Conservation (phyloP, 2,113 vertebrate genomes). For the human region GRCh38 chr13:112357001-112357500, state of each 20-base stretch:
- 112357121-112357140: background rate
- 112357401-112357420: background rate
- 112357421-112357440: fast-evolving
- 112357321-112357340: background rate
- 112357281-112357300: background rate
- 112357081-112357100: background rate
- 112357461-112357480: conserved; percentile 26
- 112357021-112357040: background rate
- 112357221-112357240: background rate
- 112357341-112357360: background rate
- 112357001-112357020: background rate
- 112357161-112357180: fast-evolving
- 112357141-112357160: fast-evolving
- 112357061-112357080: background rate
- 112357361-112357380: conserved; percentile 8
- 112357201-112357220: background rate
- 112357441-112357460: conserved; percentile 20
- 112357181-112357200: background rate
- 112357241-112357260: background rate
- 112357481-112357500: fast-evolving
- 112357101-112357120: background rate
- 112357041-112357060: background rate
- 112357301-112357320: background rate
- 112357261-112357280: background rate
- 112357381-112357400: background rate